phyloP scores from a whole-genome alignment of 1,140 invertebrate species.

The Penaeus japonicus region DNA sequence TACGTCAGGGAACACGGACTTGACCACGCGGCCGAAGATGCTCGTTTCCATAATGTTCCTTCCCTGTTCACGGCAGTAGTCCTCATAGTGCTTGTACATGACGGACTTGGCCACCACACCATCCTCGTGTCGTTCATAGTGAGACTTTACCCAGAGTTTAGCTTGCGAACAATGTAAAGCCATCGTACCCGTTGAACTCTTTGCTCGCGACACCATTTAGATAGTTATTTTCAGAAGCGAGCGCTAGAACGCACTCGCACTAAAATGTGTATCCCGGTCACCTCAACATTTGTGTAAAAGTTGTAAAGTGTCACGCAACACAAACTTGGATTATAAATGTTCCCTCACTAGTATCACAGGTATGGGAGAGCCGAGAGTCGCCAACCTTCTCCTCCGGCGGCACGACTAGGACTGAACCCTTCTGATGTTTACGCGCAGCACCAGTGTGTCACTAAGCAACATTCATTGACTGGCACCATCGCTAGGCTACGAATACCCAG shows the following conservation, averaged over 20 bases:
- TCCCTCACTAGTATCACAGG: no score
- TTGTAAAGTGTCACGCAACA: no score
- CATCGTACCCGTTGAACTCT: conserved; percentile 53
- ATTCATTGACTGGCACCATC: conserved; percentile 54
- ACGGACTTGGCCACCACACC: conserved; percentile 59
- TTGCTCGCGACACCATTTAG: conserved; percentile 56
- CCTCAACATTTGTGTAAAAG: neutral
- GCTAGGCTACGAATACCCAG: conserved; percentile 33
- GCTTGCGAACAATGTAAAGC: conserved; percentile 55
- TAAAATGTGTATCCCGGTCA: neutral
- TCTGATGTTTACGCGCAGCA: conserved; percentile 42
- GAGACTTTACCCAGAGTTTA: conserved; percentile 53
- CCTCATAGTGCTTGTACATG: conserved; percentile 59
- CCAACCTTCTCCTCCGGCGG: conserved; percentile 1
- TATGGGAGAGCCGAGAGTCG: neutral
- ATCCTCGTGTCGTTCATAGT: conserved; percentile 56
- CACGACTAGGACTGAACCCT: conserved; percentile 10
- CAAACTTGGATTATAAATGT: no score
- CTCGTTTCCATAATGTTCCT: conserved; percentile 58
- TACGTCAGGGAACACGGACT: conserved; percentile 57
- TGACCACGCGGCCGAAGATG: conserved; percentile 58
- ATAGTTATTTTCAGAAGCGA: neutral
- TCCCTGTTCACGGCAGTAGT: conserved; percentile 53
- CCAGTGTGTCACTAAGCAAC: conserved; percentile 52
- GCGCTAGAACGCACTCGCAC: neutral